Evolutionary conservation across 2,113 vertebrate species (phyloP).

Genomic region (Sinocyclocheilus maitianheensis): DNA sequence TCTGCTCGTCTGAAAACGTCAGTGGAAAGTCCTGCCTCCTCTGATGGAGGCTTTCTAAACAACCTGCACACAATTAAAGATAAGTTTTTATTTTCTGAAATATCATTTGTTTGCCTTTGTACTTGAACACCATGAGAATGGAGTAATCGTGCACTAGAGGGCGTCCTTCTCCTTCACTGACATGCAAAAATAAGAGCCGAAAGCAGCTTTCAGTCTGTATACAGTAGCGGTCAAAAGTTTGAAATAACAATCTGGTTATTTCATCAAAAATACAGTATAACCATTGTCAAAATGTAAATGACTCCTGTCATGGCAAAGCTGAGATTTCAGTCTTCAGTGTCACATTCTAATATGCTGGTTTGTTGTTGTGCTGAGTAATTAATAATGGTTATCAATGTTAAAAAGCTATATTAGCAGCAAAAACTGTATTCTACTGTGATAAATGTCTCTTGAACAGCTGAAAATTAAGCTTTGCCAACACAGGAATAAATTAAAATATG

Average conservation of each 20-base stretch:
- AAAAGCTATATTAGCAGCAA: too few relatives aligned
- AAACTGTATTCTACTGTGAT: too few relatives aligned
- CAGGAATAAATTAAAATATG: not conserved
- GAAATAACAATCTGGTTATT: not conserved
- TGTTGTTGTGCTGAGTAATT: not conserved
- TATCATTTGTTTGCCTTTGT: conserved; percentile 17
- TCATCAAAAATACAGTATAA: not conserved
- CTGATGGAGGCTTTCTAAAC: conserved; percentile 10
- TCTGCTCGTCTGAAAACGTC: conserved; percentile 20
- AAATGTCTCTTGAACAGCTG: too few relatives aligned
- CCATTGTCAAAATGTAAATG: too few relatives aligned
- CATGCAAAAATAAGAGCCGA: not conserved
- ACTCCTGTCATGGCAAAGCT: not conserved
- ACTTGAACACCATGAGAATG: not conserved
- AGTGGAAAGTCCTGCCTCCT: conserved; percentile 12
- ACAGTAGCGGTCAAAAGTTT: not conserved
- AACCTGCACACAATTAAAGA: conserved; percentile 39
- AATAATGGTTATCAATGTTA: not conserved
- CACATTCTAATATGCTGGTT: not conserved
- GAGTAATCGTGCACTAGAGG: not conserved
- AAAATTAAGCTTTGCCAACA: not conserved
- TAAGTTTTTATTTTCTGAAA: conserved; percentile 40
- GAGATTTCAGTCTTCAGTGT: not conserved
- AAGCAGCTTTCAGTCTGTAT: not conserved
- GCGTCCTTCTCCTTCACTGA: not conserved